Conservation (phyloP, 1,140 invertebrate species). For the Drosophila eugracilis region DNA sequence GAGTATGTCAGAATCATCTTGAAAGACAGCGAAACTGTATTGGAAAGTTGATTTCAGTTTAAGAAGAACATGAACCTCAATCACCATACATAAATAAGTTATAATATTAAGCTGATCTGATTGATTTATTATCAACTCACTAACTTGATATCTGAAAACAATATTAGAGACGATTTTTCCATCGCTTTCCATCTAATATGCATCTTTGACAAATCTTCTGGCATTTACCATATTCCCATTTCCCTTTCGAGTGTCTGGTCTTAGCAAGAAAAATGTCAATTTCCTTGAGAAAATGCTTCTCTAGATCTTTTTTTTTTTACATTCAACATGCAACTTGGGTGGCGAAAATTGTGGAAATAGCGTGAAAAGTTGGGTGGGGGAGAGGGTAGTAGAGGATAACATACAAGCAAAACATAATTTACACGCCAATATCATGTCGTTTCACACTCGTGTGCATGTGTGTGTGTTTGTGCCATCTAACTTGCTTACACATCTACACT, state of each 20-base stretch:
- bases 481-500: slow-evolving; percentile 18
- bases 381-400: slow-evolving; percentile 25
- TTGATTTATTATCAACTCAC: not conserved
- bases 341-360: not conserved
- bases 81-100: too few relatives aligned
- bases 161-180: not conserved
- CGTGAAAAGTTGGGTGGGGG: too few relatives aligned
- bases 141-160: not conserved
- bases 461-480: slow-evolving; percentile 11
- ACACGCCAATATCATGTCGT: slow-evolving; percentile 64
- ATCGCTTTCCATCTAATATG: not conserved
- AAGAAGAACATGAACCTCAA: too few relatives aligned
- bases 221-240: slow-evolving; percentile 9
- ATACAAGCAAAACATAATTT: slow-evolving; percentile 69
- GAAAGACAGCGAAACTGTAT: too few relatives aligned
- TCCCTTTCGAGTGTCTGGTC: slow-evolving; percentile 11
- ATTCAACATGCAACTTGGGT: slow-evolving; percentile 30
- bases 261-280: slow-evolving; percentile 31
- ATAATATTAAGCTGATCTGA: too few relatives aligned
- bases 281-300: slow-evolving; percentile 25
- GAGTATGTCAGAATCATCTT: not conserved
- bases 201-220: slow-evolving; percentile 7
- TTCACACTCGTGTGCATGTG: slow-evolving; percentile 21
- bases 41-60: not conserved
- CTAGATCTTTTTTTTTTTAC: slow-evolving; percentile 33